Evolutionary conservation across 2,797 vertebrate genomes (phyloP).

Genomic region (Liasis olivaceus): DNA sequence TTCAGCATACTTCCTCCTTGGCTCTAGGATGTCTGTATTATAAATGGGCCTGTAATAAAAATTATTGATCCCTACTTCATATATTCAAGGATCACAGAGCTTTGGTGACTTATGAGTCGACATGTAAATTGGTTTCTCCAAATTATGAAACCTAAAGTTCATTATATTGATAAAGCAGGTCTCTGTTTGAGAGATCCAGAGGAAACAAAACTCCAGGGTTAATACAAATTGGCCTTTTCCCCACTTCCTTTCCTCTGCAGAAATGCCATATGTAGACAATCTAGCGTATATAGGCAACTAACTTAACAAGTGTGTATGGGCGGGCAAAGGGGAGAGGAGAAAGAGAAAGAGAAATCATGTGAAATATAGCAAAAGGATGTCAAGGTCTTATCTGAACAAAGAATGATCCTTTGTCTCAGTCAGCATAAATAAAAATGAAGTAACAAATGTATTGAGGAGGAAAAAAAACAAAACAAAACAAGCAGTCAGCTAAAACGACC

Average conservation of each 20-base stretch:
- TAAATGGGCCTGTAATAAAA: slow-evolving; percentile 61
- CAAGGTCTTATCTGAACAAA: slow-evolving; percentile 62
- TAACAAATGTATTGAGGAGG: slow-evolving; percentile 46
- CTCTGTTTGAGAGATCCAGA: slow-evolving; percentile 35
- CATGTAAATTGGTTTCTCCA: slow-evolving; percentile 51
- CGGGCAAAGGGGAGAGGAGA: neutral
- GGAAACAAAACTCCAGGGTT: neutral
- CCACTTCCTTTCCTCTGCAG: slow-evolving; percentile 1
- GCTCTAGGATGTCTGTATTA: slow-evolving; percentile 49
- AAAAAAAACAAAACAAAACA: neutral
- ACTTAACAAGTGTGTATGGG: slow-evolving; percentile 7
- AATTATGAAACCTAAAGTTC: slow-evolving; percentile 47
- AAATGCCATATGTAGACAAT: slow-evolving; percentile 16
- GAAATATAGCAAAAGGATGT: slow-evolving; percentile 17
- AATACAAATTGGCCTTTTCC: slow-evolving; percentile 21
- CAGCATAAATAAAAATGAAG: slow-evolving; percentile 62
- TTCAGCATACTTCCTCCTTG: slow-evolving; percentile 30
- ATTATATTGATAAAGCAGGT: slow-evolving; percentile 51
- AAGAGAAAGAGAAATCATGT: neutral
- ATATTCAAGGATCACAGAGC: slow-evolving; percentile 51
- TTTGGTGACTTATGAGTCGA: slow-evolving; percentile 38
- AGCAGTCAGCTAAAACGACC: slow-evolving; percentile 67
- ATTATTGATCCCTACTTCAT: slow-evolving; percentile 58
- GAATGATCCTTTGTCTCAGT: slow-evolving; percentile 59
- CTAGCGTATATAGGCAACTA: neutral